Base-by-base conservation (phyloP, 2,113 vertebrate genomes). In the Dendropsophus ebraccatus region DNA sequence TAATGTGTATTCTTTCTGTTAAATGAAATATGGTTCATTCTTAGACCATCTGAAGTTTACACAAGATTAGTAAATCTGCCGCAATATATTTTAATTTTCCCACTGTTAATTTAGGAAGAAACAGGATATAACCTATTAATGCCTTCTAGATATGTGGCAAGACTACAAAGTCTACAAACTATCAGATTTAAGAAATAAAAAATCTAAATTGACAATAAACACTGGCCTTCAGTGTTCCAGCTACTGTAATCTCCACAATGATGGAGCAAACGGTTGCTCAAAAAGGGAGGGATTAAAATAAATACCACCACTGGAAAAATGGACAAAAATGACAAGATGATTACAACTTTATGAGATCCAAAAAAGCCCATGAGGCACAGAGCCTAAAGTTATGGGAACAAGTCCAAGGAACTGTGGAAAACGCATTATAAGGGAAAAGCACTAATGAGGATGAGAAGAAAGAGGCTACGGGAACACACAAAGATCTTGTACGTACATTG, bases 401-500 rank as follows among this genome's bases (percentile, higher is more conserved):
- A 58, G 3, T 62, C 77, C 77, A 80, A 45, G n/a, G 32, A 41
- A 80, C 13, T 80, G 5, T 62, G 56, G 50, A 60, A 56, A 60
- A 79, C 60, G 76, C 19, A 78, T 37, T 37, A 54, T 35, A 78
- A 10, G 50, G 41, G 30, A 52, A 56, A 77, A 58, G 52, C 23
- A 58, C 32, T 56, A 56, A 79, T 35, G 32, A 79, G 76, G 19
- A 7, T 3, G 21, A 79, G 32, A 79, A 78, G 49, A 35, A 30
- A 73, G 70, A 73, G 23, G 37, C 10, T 25, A 49, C 45, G 47
- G 12, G 11, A 49, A 74, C 35, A 72, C 30, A 41, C 67, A 60
- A n/a, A 13, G 25, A 62, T 62, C 58, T 62, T 62, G n/a, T 62
- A 28, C 25, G 4, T 23, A 56, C 19, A 23, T 0, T 12, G 50